Conservation (phyloP, 2,113 vertebrate species). For the Girardinichthys multiradiatus region DNA sequence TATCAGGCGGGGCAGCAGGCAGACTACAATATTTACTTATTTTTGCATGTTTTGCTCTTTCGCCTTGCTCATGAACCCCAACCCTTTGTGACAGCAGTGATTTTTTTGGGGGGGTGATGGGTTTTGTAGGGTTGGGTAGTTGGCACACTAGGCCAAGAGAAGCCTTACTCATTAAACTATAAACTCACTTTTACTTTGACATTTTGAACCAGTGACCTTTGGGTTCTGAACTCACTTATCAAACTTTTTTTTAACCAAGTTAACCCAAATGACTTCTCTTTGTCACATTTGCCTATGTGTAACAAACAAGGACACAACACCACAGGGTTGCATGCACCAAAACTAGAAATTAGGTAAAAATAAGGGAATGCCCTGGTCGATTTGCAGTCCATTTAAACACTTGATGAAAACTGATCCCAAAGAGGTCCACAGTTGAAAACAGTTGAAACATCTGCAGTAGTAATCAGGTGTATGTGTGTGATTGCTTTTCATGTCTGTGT, state of each 20-base stretch:
- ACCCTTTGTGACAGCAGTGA: background rate
- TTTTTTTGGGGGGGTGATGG: background rate
- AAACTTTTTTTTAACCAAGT: background rate
- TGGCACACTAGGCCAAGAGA: background rate
- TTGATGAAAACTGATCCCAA: constrained; percentile 67
- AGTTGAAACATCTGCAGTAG: constrained; percentile 54
- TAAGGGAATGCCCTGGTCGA: constrained; percentile 24
- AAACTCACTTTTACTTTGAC: background rate
- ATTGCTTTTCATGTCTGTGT: constrained; percentile 2
- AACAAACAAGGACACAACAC: background rate
- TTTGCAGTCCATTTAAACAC: constrained; percentile 49
- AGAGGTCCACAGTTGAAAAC: constrained; percentile 53
- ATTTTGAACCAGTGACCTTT: constrained; percentile 18
- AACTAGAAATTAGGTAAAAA: constrained; percentile 16
- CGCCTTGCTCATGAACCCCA: background rate
- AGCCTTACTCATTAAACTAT: background rate
- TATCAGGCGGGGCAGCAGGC: background rate
- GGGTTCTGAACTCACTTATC: background rate
- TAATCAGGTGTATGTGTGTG: constrained; percentile 42
- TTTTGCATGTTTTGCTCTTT: background rate
- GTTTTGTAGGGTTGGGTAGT: too few species aligned
- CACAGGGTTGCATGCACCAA: constrained; percentile 1
- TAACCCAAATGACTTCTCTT: background rate
- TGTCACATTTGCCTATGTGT: background rate
- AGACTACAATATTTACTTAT: background rate